Percentiles rank a stretch among this genome's conserved stretches.
These are phyloP conservation scores for Xyliphius kryptos DNA, from an alignment of 2,113 vertebrate genomes.

Conservation along the genomic window DNA sequence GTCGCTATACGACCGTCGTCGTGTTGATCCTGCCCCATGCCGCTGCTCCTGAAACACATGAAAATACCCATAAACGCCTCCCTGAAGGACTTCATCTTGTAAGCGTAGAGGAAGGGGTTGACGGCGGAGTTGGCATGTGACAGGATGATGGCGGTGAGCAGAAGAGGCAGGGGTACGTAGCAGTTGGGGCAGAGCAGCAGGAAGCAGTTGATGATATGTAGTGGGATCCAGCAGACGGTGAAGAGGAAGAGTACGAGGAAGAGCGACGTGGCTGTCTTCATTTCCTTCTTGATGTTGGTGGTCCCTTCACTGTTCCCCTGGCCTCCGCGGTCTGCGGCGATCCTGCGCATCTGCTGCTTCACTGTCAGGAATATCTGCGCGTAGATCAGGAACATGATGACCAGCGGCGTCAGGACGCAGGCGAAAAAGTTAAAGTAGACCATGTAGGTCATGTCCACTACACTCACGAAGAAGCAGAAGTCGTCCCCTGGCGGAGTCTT, in stretches of 20 bases:
- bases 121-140: slow-evolving; percentile 68
- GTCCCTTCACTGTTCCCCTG: slow-evolving; percentile 20
- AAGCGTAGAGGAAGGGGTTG: slow-evolving; percentile 69
- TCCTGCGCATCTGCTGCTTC: slow-evolving; percentile 48
- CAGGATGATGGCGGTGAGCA: slow-evolving; percentile 62
- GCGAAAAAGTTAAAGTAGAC: slow-evolving; percentile 60
- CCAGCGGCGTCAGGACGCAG: slow-evolving; percentile 52
- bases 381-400: slow-evolving; percentile 61
- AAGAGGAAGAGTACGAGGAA: slow-evolving; percentile 68
- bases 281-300: slow-evolving; percentile 46
- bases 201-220: slow-evolving; percentile 69
- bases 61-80: slow-evolving; percentile 64
- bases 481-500: slow-evolving; percentile 46
- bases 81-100: slow-evolving; percentile 66
- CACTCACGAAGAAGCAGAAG: slow-evolving; percentile 56
- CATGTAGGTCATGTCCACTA: slow-evolving; percentile 60
- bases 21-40: slow-evolving; percentile 23
- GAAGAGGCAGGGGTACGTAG: slow-evolving; percentile 56
- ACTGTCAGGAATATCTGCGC: slow-evolving; percentile 50
- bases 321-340: slow-evolving; percentile 41
- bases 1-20: no score
- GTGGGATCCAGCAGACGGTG: slow-evolving; percentile 67
- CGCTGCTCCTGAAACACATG: slow-evolving; percentile 45
- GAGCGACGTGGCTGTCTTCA: slow-evolving; percentile 58
- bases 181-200: slow-evolving; percentile 60